Conservation (phyloP, 2,797 vertebrate species). For the Microcaecilia unicolor region DNA sequence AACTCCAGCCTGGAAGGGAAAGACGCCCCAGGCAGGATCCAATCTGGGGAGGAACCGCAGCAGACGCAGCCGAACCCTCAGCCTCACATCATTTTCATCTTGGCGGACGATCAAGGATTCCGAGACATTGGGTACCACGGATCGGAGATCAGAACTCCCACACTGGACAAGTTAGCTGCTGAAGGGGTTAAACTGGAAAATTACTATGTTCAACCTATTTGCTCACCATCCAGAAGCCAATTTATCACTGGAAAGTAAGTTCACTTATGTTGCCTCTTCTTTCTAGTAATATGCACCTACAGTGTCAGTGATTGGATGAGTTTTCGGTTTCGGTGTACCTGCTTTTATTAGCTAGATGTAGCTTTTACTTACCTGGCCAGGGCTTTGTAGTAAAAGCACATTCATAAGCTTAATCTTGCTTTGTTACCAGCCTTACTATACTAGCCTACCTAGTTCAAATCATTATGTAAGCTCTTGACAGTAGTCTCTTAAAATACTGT, state of each 20-base stretch:
- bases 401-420: too few species aligned
- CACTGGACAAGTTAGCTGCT: slow-evolving; percentile 80
- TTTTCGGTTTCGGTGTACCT: too few species aligned
- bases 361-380: too few species aligned
- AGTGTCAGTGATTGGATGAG: too few species aligned
- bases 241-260: slow-evolving; percentile 94
- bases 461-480: too few species aligned
- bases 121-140: slow-evolving; percentile 93
- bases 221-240: slow-evolving; percentile 91
- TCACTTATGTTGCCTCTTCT: not conserved
- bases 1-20: slow-evolving; percentile 16
- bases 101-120: slow-evolving; percentile 97
- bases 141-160: slow-evolving; percentile 91
- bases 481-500: too few species aligned
- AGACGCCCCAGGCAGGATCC: not conserved
- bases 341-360: too few species aligned
- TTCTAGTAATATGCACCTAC: too few species aligned
- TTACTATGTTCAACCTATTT: slow-evolving; percentile 96
- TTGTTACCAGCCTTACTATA: too few species aligned
- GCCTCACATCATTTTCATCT: slow-evolving; percentile 89
- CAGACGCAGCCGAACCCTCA: slow-evolving; percentile 35
- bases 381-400: too few species aligned
- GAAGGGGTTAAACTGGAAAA: slow-evolving; percentile 94
- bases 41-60: slow-evolving; percentile 21
- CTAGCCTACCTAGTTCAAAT: too few species aligned